Evolutionary conservation across 1,140 invertebrate genomes (phyloP), one percentile per base, ranked within the genome.

Genomic region (Papilio polyxenes): DNA sequence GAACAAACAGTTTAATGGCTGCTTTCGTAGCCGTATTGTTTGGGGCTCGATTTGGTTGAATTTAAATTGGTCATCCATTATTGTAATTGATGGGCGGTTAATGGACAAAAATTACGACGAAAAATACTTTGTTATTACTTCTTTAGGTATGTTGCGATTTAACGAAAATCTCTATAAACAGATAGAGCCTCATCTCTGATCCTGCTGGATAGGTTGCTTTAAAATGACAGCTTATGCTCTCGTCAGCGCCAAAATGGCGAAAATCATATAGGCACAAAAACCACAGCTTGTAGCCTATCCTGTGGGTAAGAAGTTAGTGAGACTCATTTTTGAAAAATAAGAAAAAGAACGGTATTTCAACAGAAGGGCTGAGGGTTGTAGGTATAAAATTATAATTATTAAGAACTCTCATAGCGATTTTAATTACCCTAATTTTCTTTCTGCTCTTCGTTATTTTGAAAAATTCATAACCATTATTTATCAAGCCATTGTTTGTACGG

Each of bases 1-100:
- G 87, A 91, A 88, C 90, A 92, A 92, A 92, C 91, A 92, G 82
- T 85, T 84, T 90, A 89, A 91, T 92, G 89, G 90, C 82, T 82
- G 84, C 74, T 83, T 78, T 76, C 75, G 74, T 31, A 31, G 83
- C 82, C 83, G 76, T 49, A 56, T 7, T 84, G 88, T 88, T 89
- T 85, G 72, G 82, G 85, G 86, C 78, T 87, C 82, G 87, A 89
- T 89, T 88, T 81, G 82, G 84, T 80, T 77, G 78, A 85, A 85
- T 89, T 86, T 86, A 84, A 87, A 85, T 87, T 87, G 83, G 86
- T 86, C 82, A 77, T 84, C 85, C 83, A 88, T 89, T 87, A 89
- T 83, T 81, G 83, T 84, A 87, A 87, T 83, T 78, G 75, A 79
- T 82, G 78, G 62, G 65, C 20, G 44, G 56, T 59, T 59, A 11